Evolutionary conservation across 2,888 invertebrate genomes (phyloP).

Genomic region (Pristionchus arcanus): DNA sequence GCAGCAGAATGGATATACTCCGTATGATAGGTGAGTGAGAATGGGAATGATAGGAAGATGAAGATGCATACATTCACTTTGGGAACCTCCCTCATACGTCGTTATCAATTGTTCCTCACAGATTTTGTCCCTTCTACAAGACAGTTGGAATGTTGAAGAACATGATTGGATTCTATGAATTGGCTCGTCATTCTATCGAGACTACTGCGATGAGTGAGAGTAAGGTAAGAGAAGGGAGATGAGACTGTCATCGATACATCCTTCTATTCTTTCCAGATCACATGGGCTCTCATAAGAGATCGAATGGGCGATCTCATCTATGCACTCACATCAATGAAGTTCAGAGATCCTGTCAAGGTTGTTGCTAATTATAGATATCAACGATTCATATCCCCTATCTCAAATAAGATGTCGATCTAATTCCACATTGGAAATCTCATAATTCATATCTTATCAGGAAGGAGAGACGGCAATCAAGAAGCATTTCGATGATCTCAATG

Average conservation of each 20-base stretch:
- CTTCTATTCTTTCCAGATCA: slow-evolving; percentile 83
- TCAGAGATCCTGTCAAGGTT: slow-evolving; percentile 82
- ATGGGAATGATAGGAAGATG: no score
- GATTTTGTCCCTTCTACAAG: slow-evolving; percentile 99
- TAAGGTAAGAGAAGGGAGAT: slow-evolving; percentile 84
- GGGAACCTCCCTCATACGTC: no score
- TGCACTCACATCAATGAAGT: slow-evolving; percentile 98
- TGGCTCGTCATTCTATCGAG: slow-evolving; percentile 97
- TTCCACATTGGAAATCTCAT: no score
- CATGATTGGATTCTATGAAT: slow-evolving; percentile 98
- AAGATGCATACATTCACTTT: background rate
- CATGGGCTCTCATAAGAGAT: slow-evolving; percentile 97
- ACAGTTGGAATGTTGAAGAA: slow-evolving; percentile 98
- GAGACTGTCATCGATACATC: background rate
- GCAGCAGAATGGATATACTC: slow-evolving; percentile 94
- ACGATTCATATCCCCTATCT: no score
- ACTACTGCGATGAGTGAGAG: slow-evolving; percentile 98
- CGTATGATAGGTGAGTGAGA: slow-evolving; percentile 79
- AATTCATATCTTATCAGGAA: background rate
- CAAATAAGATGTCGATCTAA: no score
- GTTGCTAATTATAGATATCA: no score
- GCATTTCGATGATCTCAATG: slow-evolving; percentile 95
- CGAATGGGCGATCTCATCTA: slow-evolving; percentile 96
- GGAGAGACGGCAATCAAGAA: slow-evolving; percentile 96
- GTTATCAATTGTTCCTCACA: slow-evolving; percentile 72